phyloP scores from a whole-genome alignment of 2,888 invertebrate genomes.

The Rhaphigaster nebulosa region DNA sequence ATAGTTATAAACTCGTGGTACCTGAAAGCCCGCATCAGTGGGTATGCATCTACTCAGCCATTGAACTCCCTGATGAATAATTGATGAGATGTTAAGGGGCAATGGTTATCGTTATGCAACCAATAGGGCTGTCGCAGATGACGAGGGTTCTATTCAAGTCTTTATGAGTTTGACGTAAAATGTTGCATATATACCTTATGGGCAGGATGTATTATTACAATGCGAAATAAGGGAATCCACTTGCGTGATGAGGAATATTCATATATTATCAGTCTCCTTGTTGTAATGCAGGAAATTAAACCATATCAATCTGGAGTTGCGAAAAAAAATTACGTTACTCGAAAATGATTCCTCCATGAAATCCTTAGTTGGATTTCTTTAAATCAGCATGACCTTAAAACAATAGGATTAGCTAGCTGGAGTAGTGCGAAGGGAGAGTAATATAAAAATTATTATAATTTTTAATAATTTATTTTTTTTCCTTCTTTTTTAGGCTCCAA shows the following conservation, averaged over 20 bases:
- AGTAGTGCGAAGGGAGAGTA: too few species aligned
- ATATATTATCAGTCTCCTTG: background rate
- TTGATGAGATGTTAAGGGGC: slow-evolving; percentile 14
- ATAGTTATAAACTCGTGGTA: background rate
- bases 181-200: background rate
- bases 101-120: background rate
- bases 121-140: background rate
- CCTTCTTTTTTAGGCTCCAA: too few species aligned
- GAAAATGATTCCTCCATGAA: too few species aligned
- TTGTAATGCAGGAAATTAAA: too few species aligned
- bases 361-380: too few species aligned
- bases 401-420: too few species aligned
- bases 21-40: background rate
- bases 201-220: background rate
- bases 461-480: too few species aligned
- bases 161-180: background rate
- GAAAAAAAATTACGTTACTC: too few species aligned
- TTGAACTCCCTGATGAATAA: background rate
- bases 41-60: background rate
- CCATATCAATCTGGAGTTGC: too few species aligned
- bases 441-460: too few species aligned
- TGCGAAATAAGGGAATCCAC: background rate
- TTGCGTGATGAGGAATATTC: background rate
- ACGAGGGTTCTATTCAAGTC: background rate
- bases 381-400: too few species aligned